Evolutionary conservation across 2,888 invertebrate genomes (phyloP).

Genomic region (Cephus runcator): DNA sequence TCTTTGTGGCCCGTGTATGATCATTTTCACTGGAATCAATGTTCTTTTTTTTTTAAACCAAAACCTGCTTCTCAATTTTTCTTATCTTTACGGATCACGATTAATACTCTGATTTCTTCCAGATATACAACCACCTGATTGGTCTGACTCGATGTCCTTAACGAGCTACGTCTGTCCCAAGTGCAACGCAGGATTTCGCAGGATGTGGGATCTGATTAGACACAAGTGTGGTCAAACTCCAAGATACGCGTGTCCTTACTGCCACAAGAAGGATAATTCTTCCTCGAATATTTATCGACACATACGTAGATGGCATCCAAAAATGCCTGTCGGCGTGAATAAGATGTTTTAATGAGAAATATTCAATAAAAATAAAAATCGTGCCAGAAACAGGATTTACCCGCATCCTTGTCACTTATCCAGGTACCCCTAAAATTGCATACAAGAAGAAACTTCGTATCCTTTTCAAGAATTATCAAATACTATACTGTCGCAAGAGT

Average conservation of each 20-base stretch:
- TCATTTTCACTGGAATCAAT: too few relatives aligned
- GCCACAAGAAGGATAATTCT: conserved; percentile 62
- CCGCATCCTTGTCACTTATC: too few relatives aligned
- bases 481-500: too few relatives aligned
- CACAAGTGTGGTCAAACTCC: conserved; percentile 64
- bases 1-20: too few relatives aligned
- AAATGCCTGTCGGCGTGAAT: conserved; percentile 51
- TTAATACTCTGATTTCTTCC: conserved; percentile 29
- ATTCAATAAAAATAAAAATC: too few relatives aligned
- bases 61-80: too few relatives aligned
- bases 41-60: too few relatives aligned
- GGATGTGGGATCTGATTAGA: conserved; percentile 59
- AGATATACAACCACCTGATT: conserved; percentile 33
- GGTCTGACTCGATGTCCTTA: conserved; percentile 27
- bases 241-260: conserved; percentile 64
- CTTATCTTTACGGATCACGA: too few relatives aligned
- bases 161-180: conserved; percentile 54
- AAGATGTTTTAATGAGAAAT: conserved; percentile 47
- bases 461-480: too few relatives aligned
- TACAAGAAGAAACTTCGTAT: too few relatives aligned
- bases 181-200: conserved; percentile 57
- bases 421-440: too few relatives aligned
- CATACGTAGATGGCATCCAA: conserved; percentile 61
- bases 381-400: too few relatives aligned
- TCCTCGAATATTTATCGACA: conserved; percentile 62